A percentile compares a stretch with the other conserved stretches of the same genome.
Conservation (phyloP, 2,888 invertebrate species). For the Sceliomorpha sp. region DNA sequence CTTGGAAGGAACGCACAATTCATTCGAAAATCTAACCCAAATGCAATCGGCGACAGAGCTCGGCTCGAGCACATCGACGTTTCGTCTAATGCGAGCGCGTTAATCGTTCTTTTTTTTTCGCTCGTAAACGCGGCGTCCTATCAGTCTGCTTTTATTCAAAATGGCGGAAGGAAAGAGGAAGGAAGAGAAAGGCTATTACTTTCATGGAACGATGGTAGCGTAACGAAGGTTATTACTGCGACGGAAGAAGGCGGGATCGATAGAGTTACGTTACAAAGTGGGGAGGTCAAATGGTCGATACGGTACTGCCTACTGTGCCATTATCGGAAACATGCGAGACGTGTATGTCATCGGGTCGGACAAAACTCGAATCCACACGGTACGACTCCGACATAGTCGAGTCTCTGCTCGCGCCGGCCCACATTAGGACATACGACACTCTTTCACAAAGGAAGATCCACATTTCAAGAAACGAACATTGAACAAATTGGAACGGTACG, state of each 20-base stretch:
- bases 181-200: constrained; percentile 64
- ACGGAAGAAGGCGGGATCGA: constrained; percentile 64
- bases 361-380: constrained; percentile 48
- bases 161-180: constrained; percentile 55
- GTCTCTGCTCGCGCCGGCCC: constrained; percentile 1
- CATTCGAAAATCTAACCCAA: no score
- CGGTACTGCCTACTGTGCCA: constrained; percentile 53
- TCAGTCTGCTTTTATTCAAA: constrained; percentile 51
- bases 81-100: constrained; percentile 44
- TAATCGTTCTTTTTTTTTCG: constrained; percentile 40
- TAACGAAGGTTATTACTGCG: constrained; percentile 67
- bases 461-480: no score
- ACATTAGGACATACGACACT: background rate
- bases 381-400: constrained; percentile 12
- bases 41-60: constrained; percentile 11
- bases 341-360: constrained; percentile 63
- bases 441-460: no score
- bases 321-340: constrained; percentile 63
- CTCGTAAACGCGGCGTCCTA: constrained; percentile 20
- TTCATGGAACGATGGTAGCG: constrained; percentile 60
- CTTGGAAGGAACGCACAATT: no score
- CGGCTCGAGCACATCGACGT: constrained; percentile 27
- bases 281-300: constrained; percentile 69
- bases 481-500: no score
- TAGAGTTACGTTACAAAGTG: constrained; percentile 65